Evolutionary conservation across 2,797 vertebrate genomes (phyloP).

Genomic region (Chloroceryle amazona): DNA sequence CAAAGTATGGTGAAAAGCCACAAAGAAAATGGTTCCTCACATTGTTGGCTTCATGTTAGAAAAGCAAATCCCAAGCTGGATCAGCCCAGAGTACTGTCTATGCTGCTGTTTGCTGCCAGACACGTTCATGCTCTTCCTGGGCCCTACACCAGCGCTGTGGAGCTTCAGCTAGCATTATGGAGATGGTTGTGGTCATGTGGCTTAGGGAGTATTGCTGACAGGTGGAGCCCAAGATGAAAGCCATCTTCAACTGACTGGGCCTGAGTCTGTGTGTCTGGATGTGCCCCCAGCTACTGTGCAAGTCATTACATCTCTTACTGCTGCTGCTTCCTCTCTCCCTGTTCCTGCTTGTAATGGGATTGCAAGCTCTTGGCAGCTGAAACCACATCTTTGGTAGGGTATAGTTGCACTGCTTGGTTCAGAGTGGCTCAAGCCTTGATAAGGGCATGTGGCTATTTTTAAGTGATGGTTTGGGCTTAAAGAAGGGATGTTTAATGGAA

Average conservation of each 20-base stretch:
- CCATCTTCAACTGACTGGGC: accelerated
- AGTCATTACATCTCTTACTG: accelerated
- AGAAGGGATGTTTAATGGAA: background rate
- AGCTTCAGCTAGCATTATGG: accelerated
- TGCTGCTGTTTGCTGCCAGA: background rate
- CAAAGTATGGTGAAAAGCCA: background rate
- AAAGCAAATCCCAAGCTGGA: background rate
- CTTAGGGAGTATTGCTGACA: background rate
- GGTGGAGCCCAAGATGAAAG: background rate
- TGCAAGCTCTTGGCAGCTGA: background rate
- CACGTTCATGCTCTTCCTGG: background rate
- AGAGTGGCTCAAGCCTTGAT: accelerated
- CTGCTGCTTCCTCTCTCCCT: background rate
- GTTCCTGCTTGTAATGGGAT: accelerated
- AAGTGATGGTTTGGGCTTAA: background rate
- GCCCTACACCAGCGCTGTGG: background rate
- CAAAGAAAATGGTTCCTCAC: background rate
- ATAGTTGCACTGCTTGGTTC: background rate
- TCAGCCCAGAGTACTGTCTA: background rate
- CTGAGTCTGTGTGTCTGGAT: background rate
- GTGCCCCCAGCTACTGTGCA: background rate
- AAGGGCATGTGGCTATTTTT: background rate
- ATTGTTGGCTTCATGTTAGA: background rate
- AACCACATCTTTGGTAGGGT: accelerated
- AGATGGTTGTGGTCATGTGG: background rate